A percentile compares a stretch with the other conserved stretches of the same genome.
phyloP scores from a whole-genome alignment of 2,113 vertebrate species.

The Psephotus haematonotus region DNA sequence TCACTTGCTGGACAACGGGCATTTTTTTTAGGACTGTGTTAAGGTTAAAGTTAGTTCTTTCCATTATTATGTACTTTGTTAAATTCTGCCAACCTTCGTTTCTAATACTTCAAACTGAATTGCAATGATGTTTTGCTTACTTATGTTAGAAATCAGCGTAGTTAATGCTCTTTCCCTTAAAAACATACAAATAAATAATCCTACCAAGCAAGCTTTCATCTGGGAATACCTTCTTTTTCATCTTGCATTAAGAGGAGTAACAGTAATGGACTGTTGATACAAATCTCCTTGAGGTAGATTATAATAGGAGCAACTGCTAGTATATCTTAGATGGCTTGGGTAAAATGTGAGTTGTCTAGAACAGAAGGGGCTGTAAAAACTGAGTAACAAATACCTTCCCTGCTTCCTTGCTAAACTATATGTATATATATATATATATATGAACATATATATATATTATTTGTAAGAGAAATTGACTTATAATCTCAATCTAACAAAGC shows the following conservation, averaged over 20 bases:
- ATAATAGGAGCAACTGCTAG: not conserved
- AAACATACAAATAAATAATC: not conserved
- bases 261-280: not conserved
- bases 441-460: not conserved
- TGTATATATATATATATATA: not conserved
- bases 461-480: not conserved
- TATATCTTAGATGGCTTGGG: not conserved
- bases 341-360: not conserved
- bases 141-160: not conserved
- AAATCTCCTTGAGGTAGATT: not conserved
- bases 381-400: not conserved
- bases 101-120: not conserved
- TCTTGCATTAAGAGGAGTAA: not conserved
- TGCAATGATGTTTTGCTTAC: not conserved
- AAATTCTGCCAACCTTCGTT: not conserved
- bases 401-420: not conserved
- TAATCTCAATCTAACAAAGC: not conserved
- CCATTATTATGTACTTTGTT: not conserved
- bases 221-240: not conserved
- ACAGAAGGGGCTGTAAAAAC: not conserved
- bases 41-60: not conserved
- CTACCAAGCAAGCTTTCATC: not conserved
- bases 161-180: not conserved
- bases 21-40: not conserved
- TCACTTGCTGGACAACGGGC: not conserved